These are phyloP conservation scores for Leptogaster cylindrica DNA, from an alignment of 2,888 invertebrate genomes.

Conservation along the genomic window DNA sequence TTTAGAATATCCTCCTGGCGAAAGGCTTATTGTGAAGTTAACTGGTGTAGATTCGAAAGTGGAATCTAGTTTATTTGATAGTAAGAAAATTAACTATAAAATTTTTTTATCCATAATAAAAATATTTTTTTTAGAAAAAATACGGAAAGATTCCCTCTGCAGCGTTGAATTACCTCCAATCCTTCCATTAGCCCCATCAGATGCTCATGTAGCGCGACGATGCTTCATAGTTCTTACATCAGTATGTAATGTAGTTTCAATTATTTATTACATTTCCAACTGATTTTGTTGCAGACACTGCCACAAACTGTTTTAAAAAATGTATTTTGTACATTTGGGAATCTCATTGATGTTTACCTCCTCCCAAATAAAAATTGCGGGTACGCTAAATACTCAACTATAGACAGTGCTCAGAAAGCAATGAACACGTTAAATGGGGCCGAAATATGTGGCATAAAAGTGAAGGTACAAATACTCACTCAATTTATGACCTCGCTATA, in stretches of 20 bases:
- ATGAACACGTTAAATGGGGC: slow-evolving; percentile 76
- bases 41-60: slow-evolving; percentile 57
- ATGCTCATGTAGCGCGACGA: slow-evolving; percentile 70
- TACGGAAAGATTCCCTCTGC: slow-evolving; percentile 64
- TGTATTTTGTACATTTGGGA: slow-evolving; percentile 89
- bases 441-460: slow-evolving; percentile 82
- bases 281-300: slow-evolving; percentile 64
- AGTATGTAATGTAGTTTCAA: slow-evolving; percentile 49
- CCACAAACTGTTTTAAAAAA: slow-evolving; percentile 84
- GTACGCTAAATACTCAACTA: slow-evolving; percentile 84
- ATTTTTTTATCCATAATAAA: neutral
- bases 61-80: slow-evolving; percentile 58
- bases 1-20: slow-evolving; percentile 91
- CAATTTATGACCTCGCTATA: neutral
- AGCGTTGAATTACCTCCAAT: slow-evolving; percentile 77
- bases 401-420: slow-evolving; percentile 69
- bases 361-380: slow-evolving; percentile 90
- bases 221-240: slow-evolving; percentile 68
- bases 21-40: slow-evolving; percentile 69
- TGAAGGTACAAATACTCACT: slow-evolving; percentile 60
- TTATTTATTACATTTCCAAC: neutral
- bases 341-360: slow-evolving; percentile 88
- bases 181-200: slow-evolving; percentile 69
- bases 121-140: slow-evolving; percentile 51
- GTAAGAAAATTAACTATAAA: slow-evolving; percentile 49